Percentiles rank a stretch among this genome's conserved stretches.
Conservation (phyloP, 2,888 invertebrate species). For the Polyommatus icarus region DNA sequence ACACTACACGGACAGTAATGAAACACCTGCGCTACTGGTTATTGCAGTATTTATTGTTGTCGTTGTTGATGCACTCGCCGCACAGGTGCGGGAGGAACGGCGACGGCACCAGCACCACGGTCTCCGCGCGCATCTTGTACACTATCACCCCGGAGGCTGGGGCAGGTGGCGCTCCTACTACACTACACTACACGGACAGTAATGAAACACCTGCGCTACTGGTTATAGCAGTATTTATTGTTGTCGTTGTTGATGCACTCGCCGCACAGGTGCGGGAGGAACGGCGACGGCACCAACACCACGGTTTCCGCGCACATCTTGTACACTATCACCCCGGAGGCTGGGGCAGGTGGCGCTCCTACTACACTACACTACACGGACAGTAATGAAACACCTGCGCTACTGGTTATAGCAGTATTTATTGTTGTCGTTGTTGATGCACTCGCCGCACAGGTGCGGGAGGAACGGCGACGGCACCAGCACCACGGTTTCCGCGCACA, state of each 20-base stretch:
- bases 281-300: conserved; percentile 54
- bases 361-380: no score
- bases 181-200: no score
- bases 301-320: conserved; percentile 48
- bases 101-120: no score
- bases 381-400: not conserved
- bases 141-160: no score
- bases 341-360: conserved; percentile 50
- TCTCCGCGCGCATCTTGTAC: no score
- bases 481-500: conserved; percentile 47
- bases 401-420: conserved; percentile 37
- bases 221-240: conserved; percentile 39
- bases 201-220: not conserved
- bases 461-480: conserved; percentile 56
- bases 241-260: conserved; percentile 47
- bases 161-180: no score
- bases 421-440: conserved; percentile 44
- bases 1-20: no score
- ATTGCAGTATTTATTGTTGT: no score
- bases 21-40: no score
- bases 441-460: conserved; percentile 54
- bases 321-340: conserved; percentile 53
- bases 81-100: no score
- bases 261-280: conserved; percentile 53
- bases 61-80: no score